Evolutionary conservation across 2,888 invertebrate genomes (phyloP).

Genomic region (Elgonia sp.): DNA sequence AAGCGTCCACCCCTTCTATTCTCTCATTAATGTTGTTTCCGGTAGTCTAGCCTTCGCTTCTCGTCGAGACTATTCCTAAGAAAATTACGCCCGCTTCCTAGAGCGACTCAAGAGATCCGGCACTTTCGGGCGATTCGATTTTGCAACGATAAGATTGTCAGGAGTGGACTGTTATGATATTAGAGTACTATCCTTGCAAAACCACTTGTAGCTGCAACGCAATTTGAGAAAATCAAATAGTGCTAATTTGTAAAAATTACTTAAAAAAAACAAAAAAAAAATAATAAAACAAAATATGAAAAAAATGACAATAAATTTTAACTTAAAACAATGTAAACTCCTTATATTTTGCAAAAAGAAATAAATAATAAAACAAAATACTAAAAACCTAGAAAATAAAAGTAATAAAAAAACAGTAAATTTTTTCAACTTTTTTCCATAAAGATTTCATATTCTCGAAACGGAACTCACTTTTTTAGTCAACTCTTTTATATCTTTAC

Average conservation of each 20-base stretch:
- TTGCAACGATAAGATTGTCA: constrained; percentile 56
- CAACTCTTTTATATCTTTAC: too few relatives aligned
- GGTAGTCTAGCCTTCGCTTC: constrained; percentile 80
- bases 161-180: constrained; percentile 56
- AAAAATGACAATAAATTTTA: too few relatives aligned
- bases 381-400: too few relatives aligned
- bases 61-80: constrained; percentile 82
- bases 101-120: constrained; percentile 79
- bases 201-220: constrained; percentile 55
- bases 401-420: too few relatives aligned
- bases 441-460: too few relatives aligned
- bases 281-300: background rate
- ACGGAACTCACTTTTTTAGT: too few relatives aligned
- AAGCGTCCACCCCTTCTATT: constrained; percentile 84
- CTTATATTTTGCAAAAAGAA: too few relatives aligned
- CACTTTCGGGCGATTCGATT: constrained; percentile 78
- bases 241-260: background rate
- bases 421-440: too few relatives aligned
- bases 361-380: too few relatives aligned
- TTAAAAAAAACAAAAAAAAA: too few relatives aligned
- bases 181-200: constrained; percentile 63
- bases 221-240: constrained; percentile 35
- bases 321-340: too few relatives aligned
- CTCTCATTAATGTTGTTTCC: constrained; percentile 86
- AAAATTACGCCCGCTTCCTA: constrained; percentile 82